phyloP scores from a whole-genome alignment of 2,888 invertebrate genomes.

The Uropetala carovei region DNA sequence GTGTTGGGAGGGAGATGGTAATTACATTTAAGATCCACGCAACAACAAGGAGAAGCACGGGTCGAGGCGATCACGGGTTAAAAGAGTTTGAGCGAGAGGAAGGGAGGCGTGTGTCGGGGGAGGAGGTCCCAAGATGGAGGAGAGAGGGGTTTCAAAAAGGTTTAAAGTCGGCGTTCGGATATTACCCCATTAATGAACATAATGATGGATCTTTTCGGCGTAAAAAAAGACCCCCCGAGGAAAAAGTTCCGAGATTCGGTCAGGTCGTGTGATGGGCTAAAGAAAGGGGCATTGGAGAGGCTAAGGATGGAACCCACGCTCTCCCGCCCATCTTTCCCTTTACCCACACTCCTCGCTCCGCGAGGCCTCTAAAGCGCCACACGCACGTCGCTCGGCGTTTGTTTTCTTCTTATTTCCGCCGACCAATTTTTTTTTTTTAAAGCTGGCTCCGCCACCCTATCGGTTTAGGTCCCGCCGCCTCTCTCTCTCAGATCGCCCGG shows the following conservation, averaged over 20 bases:
- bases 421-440: no score
- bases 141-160: neutral
- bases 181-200: slow-evolving; percentile 8
- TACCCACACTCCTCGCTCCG: no score
- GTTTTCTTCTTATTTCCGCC: no score
- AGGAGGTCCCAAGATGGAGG: neutral
- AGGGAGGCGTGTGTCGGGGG: neutral
- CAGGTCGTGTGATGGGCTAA: neutral
- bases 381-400: no score
- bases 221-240: neutral
- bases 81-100: neutral
- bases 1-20: neutral
- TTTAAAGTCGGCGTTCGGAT: neutral
- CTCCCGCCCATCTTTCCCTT: no score
- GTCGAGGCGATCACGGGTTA: neutral
- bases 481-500: no score
- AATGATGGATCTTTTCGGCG: slow-evolving; percentile 36
- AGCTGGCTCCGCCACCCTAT: no score
- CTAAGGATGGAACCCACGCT: neutral
- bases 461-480: no score
- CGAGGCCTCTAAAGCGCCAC: no score
- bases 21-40: neutral
- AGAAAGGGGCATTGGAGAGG: neutral
- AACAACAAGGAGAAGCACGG: neutral
- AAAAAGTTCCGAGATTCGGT: neutral